Conservation (phyloP, 1,140 invertebrate genomes). For the Thaumatotibia leucotreta region DNA sequence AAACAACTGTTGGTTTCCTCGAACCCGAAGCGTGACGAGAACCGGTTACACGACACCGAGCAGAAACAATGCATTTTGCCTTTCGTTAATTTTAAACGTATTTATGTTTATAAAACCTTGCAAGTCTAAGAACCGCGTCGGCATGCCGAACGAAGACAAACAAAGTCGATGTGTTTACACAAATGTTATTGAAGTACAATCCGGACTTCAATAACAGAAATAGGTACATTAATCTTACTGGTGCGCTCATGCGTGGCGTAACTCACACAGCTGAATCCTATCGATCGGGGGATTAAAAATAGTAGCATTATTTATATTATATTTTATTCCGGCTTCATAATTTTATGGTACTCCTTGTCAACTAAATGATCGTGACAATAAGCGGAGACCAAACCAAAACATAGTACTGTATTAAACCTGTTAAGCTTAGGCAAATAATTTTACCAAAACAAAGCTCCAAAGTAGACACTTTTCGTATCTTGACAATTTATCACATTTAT, state of each 20-base stretch:
- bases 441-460: not conserved
- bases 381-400: not conserved
- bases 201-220: slow-evolving; percentile 21
- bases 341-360: too few species aligned
- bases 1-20: slow-evolving; percentile 64
- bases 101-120: slow-evolving; percentile 32
- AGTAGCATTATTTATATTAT: too few species aligned
- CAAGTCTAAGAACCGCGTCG: slow-evolving; percentile 19
- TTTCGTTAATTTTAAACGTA: slow-evolving; percentile 45
- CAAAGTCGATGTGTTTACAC: slow-evolving; percentile 19
- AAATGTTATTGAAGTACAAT: slow-evolving; percentile 20
- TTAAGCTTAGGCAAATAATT: not conserved
- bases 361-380: too few species aligned
- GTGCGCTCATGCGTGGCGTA: not conserved
- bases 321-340: too few species aligned
- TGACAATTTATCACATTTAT: not conserved
- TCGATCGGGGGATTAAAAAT: too few species aligned
- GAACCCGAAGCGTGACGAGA: slow-evolving; percentile 49
- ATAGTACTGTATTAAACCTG: not conserved
- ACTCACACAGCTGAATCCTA: not conserved
- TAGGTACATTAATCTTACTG: not conserved
- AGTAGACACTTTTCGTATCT: not conserved
- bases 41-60: slow-evolving; percentile 54
- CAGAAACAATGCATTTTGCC: slow-evolving; percentile 51
- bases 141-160: slow-evolving; percentile 18